Conservation (phyloP, 1,140 invertebrate species). For the Habropoda laboriosa region DNA sequence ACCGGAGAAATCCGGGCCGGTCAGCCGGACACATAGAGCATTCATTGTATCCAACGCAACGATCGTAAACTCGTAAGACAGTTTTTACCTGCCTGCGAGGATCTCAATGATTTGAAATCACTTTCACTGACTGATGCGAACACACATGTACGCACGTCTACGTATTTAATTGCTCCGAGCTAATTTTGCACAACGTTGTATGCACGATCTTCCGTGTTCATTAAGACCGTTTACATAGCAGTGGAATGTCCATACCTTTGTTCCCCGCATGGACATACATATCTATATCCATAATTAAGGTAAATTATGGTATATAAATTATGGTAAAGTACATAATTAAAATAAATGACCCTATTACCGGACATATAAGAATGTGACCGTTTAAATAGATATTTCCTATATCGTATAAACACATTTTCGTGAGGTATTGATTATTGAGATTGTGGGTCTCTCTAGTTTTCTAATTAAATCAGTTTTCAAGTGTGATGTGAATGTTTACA, state of each 20-base stretch:
- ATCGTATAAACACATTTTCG: too few species aligned
- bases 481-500: too few species aligned
- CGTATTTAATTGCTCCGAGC: neutral
- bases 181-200: neutral
- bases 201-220: neutral
- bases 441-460: too few species aligned
- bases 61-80: neutral
- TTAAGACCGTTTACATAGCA: neutral
- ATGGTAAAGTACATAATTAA: too few species aligned
- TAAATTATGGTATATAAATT: too few species aligned
- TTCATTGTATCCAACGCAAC: slow-evolving; percentile 3
- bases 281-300: neutral
- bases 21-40: neutral
- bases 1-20: too few species aligned
- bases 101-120: slow-evolving; percentile 18
- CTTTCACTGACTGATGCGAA: slow-evolving; percentile 5
- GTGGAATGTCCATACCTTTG: neutral
- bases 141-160: neutral
- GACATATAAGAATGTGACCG: too few species aligned
- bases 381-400: too few species aligned
- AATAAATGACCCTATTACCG: too few species aligned
- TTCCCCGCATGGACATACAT: neutral
- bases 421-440: too few species aligned
- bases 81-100: neutral
- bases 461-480: too few species aligned